Base-by-base conservation (phyloP, 2,888 invertebrate genomes). In the Neria commutata region DNA sequence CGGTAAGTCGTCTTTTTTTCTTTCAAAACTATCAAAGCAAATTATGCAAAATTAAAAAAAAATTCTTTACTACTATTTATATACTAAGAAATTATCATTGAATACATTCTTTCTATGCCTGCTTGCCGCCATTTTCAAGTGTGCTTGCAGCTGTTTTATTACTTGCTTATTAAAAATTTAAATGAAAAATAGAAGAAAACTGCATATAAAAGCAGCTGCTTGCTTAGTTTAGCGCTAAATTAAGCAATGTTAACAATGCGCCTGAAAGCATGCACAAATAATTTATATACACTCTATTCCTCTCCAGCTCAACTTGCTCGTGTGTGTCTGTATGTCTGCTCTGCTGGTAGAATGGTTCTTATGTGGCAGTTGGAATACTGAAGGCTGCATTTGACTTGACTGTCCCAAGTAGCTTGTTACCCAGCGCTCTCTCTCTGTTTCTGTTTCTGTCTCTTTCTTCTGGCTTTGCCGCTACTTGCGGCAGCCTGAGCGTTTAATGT, bases 151-250 rank as follows among this genome's bases (percentile, higher is more conserved):
- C 48, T 49, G 40, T 42, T 56, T 56, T 56, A 42, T 49, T 42
- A 56, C 26, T 24, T 49, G 49, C 56, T 56, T 56, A 56, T 56
- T 56, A 56, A 56, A 50, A 56, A 49, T 56, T 56, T 42, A 53
- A 69, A 66, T 49, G n/a, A n/a, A n/a, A n/a, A n/a, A n/a, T n/a
- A n/a, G n/a, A n/a, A n/a, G n/a, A n/a, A n/a, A n/a, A n/a, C n/a
- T n/a, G n/a, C n/a, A n/a, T n/a, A n/a, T n/a, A n/a, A n/a, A n/a
- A n/a, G n/a, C n/a, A n/a, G n/a, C n/a, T n/a, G n/a, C n/a, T n/a
- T n/a, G n/a, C n/a, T 34, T 25, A 42, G 64, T 72, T 62, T 67
- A 64, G 67, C 74, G 69, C 68, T 74, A 71, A 73, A 73, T 73
- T 73, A 71, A 74, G 69, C 73, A 73, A 74, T 74, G 70, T 69